Conservation (phyloP, 2,797 vertebrate genomes). For the Centropyge bicolor region DNA sequence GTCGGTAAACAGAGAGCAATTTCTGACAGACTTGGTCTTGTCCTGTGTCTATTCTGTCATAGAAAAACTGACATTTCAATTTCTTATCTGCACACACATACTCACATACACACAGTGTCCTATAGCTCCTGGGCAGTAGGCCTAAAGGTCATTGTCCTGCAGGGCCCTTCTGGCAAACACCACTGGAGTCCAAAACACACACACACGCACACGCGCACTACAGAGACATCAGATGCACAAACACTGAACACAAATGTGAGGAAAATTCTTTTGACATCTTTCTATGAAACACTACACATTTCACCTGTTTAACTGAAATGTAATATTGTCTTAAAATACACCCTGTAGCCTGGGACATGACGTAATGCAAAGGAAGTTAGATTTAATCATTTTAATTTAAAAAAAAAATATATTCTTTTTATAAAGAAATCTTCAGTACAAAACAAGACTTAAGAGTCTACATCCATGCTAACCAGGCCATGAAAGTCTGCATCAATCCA, state of each 20-base stretch:
- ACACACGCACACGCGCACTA: slow-evolving; percentile 3
- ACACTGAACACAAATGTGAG: not conserved
- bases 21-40: not conserved
- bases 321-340: no score
- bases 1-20: no score
- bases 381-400: no score
- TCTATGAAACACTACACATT: not conserved
- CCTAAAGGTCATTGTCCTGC: slow-evolving; percentile 65
- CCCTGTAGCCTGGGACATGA: no score
- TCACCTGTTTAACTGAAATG: not conserved
- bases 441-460: no score
- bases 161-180: slow-evolving; percentile 64
- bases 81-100: not conserved
- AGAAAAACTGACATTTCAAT: not conserved
- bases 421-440: no score
- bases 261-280: not conserved
- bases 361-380: no score
- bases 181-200: slow-evolving; percentile 28
- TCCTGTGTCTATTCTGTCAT: not conserved
- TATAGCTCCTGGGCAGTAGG: slow-evolving; percentile 52
- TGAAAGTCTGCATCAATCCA: no score
- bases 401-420: no score
- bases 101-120: slow-evolving; percentile 7
- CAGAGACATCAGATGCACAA: not conserved
- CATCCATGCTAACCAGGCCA: no score